Base-by-base conservation (phyloP, 1,140 invertebrate genomes). In the Hesperophylax magnus region DNA sequence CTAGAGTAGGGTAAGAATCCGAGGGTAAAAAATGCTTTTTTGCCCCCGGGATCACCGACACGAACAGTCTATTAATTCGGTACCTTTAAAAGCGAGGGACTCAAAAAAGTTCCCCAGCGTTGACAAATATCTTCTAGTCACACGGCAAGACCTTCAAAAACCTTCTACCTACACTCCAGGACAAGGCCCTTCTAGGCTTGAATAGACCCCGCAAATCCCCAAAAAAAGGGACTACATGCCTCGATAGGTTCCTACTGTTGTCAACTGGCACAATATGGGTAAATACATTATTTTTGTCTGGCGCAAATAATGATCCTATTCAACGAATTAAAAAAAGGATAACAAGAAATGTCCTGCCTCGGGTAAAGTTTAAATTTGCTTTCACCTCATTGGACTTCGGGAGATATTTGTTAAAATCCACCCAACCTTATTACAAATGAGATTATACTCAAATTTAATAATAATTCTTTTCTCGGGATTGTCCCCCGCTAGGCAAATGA, bases 391-490 rank as follows among this genome's bases (percentile, higher is more conserved):
- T 83, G 81, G 75, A 77, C 56, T 61, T 72, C 78, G 76, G 60
- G 27, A 80, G 9, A 11, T 34, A 58, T 75, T 72, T 81, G 58
- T 81, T 20, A 54, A 53, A 76, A 56, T 39, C 53, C 71, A 79
- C 27, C 67, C 63, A 52, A 72, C 80, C 58, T 53, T 63, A 63
- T 54, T 58, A 79, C 60, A 79, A 82, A 82, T 56, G 77, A 71
- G 81, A 82, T 82, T 82, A 82, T 77, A 82, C 54, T 82, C 75
- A 79, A 82, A 82, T 82, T 79, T 77, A 65, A 79, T 82, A 82
- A 82, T 82, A 82, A 79, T 79, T 39, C 69, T 39, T 56, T 79
- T 79, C 61, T 78, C 22, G 39, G 52, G 24, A 56, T 18, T 5
- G 54, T 27, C 52, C 22, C 39, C 54, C 31, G 31, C 47, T 6